Evolutionary conservation across 2,797 vertebrate genomes (phyloP).

Genomic region (Lacerta bilineata): DNA sequence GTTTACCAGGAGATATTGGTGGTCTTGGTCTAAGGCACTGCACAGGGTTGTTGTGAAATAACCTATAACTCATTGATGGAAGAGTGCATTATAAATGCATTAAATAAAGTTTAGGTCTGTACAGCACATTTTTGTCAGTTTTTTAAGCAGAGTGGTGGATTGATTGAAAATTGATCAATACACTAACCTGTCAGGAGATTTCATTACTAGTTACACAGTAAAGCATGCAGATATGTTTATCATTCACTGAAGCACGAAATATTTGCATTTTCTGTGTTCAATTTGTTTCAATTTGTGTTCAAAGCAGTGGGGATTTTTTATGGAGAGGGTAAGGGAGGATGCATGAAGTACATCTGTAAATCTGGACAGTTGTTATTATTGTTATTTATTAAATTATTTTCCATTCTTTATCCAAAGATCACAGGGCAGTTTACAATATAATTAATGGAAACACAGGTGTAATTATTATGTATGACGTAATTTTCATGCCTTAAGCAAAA

Average conservation of each 20-base stretch:
- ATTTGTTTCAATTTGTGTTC: too few relatives aligned
- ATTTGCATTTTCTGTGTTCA: background rate
- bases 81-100: background rate
- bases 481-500: background rate
- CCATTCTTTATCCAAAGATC: too few relatives aligned
- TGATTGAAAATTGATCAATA: background rate
- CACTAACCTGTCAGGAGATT: background rate
- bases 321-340: background rate
- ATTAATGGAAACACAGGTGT: background rate
- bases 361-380: too few relatives aligned
- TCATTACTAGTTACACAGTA: background rate
- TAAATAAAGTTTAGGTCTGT: background rate
- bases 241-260: background rate
- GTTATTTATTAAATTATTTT: too few relatives aligned
- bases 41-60: background rate
- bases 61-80: background rate
- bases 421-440: too few relatives aligned
- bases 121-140: background rate
- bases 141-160: background rate
- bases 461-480: background rate
- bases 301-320: too few relatives aligned
- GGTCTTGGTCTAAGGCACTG: background rate
- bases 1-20: background rate
- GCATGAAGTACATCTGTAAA: background rate
- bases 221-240: background rate